Base-by-base conservation (phyloP, 2,888 invertebrate species). In the Electrophaes corylata region DNA sequence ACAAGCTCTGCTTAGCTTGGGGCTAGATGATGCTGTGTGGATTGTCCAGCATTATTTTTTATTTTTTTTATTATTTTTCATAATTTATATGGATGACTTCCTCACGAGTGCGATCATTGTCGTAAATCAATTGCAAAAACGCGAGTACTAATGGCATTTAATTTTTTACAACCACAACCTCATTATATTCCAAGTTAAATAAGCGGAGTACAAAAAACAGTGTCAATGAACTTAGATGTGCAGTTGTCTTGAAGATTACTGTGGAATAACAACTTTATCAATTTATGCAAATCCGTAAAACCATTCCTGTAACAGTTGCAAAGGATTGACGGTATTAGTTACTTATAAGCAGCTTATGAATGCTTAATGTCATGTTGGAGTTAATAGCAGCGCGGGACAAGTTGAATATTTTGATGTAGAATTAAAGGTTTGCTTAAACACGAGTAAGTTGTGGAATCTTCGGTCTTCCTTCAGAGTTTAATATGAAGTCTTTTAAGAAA, bases 221-320 rank as follows among this genome's bases (percentile, higher is more conserved):
- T 35, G 60, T 56, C 54, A 54, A 47, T 54, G 55, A 58, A 45
- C 63, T 52, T 40, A 14, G 14, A 49, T 60, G 37, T 31, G 63
- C 56, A 44, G 54, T 43, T 37, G 54, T 60, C 47, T 43, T 18
- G 56, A 39, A 40, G 60, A 64, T 67, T 67, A 59, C 39, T 18
- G 37, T 26, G 19, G 61, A 56, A 64, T 62, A 64, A 64, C 69
- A n/a, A 64, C 71, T 26, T 66, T 77, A 79, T 79, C 75, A 66
- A 69, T 76, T 80, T 82, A 84, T 83, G 83, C 80, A 82, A 84
- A 83, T 84, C 75, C 68, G 55, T 59, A 60, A 72, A 71, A 75
- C 70, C 69, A 73, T 79, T 75, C 73, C 75, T 70, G 69, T 76
- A 64, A 62, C 69, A 59, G 61, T 65, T 69, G 68, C 74, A 71